Evolutionary conservation across 2,113 vertebrate species (phyloP), one percentile per base, ranked within the genome.

Genomic region (Hiodon tergisus): DNA sequence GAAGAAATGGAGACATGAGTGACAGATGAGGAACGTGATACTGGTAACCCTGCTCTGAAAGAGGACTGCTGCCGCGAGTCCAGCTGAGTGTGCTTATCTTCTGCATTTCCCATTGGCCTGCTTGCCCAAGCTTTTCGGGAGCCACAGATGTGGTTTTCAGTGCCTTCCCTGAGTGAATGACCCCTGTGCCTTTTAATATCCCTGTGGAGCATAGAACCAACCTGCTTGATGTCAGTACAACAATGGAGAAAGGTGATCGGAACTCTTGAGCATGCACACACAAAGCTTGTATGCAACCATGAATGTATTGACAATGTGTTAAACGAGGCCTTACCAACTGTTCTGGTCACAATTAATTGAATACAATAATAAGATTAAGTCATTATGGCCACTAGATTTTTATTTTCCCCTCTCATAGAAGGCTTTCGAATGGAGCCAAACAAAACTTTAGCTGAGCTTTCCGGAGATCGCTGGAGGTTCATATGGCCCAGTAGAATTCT

Each of bases 131-230:
- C 31, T 31, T 31, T 31, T 31, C 31, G 31, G 31, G 31, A 31
- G 31, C 31, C 31, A 31, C 31, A 31, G 31, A 31, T 31, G 31
- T 31, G 31, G 13, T 14, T 60, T 60, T 60, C 13, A 60, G 59
- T 71, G 70, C 70, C 70, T 71, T 71, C 55, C 55, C 54, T 1
- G 13, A 14, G 54, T 71, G 70, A 71, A 3, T 71, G 70, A 71
- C 70, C 70, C 47, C 17, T 5, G 54, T 71, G 54, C 70, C 70
- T 71, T 31, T 71, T 6, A 59, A 54, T 71, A 11, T 58, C 54
- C 11, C 70, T 7, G 70, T 59, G 11, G 59, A 60, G 59, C 59
- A 60, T 10, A 60, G 59, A 60, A 14, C 59, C 59, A 10, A 60
- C 10, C 59, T 60, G 4, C 59, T 60, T 10, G 4, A 60, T 4